phyloP scores from a whole-genome alignment of 2,113 vertebrate species.

The Drymodes brunneopygia region DNA sequence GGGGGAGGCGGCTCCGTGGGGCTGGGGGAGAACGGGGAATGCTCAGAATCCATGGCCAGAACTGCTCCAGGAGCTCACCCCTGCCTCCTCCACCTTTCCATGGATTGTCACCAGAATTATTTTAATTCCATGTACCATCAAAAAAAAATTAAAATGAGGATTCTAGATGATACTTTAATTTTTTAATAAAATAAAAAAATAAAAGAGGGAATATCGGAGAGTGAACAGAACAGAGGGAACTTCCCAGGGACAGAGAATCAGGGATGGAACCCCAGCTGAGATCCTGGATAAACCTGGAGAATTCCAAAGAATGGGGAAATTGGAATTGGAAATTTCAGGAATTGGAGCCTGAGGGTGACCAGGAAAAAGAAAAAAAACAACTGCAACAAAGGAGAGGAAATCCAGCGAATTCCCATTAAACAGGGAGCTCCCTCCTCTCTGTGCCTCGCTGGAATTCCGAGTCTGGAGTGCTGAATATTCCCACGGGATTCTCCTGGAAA shows the following conservation, averaged over 20 bases:
- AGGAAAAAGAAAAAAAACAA: background rate
- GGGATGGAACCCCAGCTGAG: background rate
- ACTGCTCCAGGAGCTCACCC: background rate
- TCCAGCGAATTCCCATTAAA: background rate
- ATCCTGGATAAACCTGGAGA: background rate
- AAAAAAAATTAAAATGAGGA: background rate
- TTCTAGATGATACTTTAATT: background rate
- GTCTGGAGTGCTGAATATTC: rapidly evolving
- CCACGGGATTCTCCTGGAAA: background rate
- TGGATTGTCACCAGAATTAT: background rate
- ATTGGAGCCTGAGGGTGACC: background rate
- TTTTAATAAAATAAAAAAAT: background rate
- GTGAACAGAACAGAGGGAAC: too few relatives aligned
- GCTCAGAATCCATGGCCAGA: background rate
- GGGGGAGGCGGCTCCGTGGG: rapidly evolving
- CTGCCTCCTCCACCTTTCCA: background rate
- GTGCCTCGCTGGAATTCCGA: background rate
- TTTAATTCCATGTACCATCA: background rate
- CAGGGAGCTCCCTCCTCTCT: background rate
- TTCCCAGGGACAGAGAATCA: background rate
- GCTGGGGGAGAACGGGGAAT: too few relatives aligned
- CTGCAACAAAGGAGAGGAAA: rapidly evolving
- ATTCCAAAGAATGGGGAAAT: background rate
- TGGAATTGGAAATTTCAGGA: background rate
- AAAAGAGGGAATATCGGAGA: background rate